Evolutionary conservation across 2,888 invertebrate genomes (phyloP), one percentile per base, ranked within the genome.

Genomic region (Bellardia bayeri): DNA sequence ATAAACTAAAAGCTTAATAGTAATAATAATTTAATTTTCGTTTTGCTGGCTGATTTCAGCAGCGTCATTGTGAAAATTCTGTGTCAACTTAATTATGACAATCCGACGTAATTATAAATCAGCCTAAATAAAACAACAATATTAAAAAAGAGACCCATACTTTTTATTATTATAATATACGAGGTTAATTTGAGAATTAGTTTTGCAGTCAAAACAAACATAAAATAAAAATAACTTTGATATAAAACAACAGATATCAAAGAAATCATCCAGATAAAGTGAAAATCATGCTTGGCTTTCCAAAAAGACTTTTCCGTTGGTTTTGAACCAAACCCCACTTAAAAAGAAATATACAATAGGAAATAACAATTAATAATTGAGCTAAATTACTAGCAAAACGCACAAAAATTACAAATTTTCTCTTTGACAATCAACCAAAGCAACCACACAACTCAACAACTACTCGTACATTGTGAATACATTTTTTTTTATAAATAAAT

Each of bases 281-380:
- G 4, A 0, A 5, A 37, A 37, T 3, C 37, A 37, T 37, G 5
- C 3, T 23, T 23, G 23, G 11, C 1, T 37, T 37, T 13, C 45
- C 11, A 45, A 9, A 45, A 11, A 13, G 11, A 45, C 45, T 45
- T 45, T 45, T 45, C 45, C 45, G 4, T 3, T 13, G 11, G 45
- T 3, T 2, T 13, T 45, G 13, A 45, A 13, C 11, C 45, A 9
- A 45, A 45, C 13, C 11, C 2, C 13, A 45, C 45, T 45, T 45
- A 13, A 45, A 45, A 45, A 42, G 16, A 16, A 51, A 51, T 51
- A 6, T n/a, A 23, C 16, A 23, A 54, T 2, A 40, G 45, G 23
- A 66, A 66, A 42, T 16, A 42, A 16, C 42, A 66, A 66, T 66
- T 66, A 66, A 16, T 66, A 66, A 42, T 66, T 66, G 66, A 66